Evolutionary conservation across 2,888 invertebrate genomes (phyloP).

Genomic region (Tetragonisca angustula): DNA sequence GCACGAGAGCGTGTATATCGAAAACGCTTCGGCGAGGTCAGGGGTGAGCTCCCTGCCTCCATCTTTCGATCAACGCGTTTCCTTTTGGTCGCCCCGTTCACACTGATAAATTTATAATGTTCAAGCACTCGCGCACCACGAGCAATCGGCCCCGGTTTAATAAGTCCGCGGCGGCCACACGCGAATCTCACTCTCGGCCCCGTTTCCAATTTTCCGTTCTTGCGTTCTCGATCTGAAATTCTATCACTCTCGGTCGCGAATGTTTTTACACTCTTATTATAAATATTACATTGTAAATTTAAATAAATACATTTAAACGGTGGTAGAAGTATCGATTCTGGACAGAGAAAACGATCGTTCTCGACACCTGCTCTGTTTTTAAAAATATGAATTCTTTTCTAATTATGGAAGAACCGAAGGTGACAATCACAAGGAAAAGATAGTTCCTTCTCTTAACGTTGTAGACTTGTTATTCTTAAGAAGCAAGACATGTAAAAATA

Average conservation of each 20-base stretch:
- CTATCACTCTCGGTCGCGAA: background rate
- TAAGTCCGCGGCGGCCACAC: constrained; percentile 76
- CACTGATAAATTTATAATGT: constrained; percentile 82
- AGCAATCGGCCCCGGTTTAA: constrained; percentile 76
- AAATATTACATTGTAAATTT: no score
- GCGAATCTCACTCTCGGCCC: constrained; percentile 69
- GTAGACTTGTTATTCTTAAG: no score
- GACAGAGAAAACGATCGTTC: no score
- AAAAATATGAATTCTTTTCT: no score
- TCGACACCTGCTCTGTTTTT: no score
- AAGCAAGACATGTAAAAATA: no score
- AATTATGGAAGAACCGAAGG: no score
- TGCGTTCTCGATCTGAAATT: constrained; percentile 12
- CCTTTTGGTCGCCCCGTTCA: constrained; percentile 77
- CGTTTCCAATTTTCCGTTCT: constrained; percentile 71
- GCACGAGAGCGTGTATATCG: constrained; percentile 82
- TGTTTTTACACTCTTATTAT: no score
- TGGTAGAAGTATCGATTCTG: no score
- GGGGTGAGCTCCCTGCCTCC: constrained; percentile 79
- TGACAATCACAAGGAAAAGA: no score
- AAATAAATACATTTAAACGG: no score
- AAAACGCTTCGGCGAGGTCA: constrained; percentile 81
- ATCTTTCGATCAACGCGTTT: constrained; percentile 82
- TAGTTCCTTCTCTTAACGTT: no score
- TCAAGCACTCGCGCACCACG: constrained; percentile 64